Evolutionary conservation across 2,888 invertebrate species (phyloP), one percentile per base, ranked within the genome.

Genomic region (Linnaemya tessellans): DNA sequence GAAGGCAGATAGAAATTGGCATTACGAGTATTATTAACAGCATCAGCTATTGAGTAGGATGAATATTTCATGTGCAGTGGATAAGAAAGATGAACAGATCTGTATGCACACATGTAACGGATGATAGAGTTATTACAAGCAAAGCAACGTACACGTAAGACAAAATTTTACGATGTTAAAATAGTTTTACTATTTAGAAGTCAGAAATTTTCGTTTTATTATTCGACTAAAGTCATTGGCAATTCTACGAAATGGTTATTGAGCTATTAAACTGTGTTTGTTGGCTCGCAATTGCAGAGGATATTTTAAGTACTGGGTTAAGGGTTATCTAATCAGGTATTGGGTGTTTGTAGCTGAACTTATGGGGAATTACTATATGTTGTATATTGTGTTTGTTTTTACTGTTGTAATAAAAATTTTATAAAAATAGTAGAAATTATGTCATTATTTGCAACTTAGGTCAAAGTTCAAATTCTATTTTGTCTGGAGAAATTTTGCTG

Each of bases 11-110:
- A 49, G 46, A 77, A 67, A 70, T 71, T 64, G 71, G 43, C 79
- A 71, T 71, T 80, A 30, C 73, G 73, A 84, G 74, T 51, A 43
- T 41, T 77, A 77, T 71, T 67, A 71, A 58, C 43, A 71, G 46
- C 67, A 73, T 77, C 49, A 62, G 20, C 43, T 64, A 74, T 77
- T 74, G 79, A 79, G 70, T 85, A 79, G 85, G 79, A 82, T 79
- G 82, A 58, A 38, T 67, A 15, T 49, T 54, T 4, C 68, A 41
- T 67, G 46, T 25, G 11, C 25, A 30, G 62, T 22, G 64, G 46
- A 71, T 58, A 58, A 51, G 64, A 58, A 58, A 51, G 64, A 58
- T 56, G 67, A 64, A 64, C 25, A 58, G 41, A 49, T 51, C 56
- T 71, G 58, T 38, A 9, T 46, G 22, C n/a, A 25, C n/a, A 25